These are phyloP conservation scores for Rynchops niger DNA, from an alignment of 2,113 vertebrate species.

Conservation along the genomic window DNA sequence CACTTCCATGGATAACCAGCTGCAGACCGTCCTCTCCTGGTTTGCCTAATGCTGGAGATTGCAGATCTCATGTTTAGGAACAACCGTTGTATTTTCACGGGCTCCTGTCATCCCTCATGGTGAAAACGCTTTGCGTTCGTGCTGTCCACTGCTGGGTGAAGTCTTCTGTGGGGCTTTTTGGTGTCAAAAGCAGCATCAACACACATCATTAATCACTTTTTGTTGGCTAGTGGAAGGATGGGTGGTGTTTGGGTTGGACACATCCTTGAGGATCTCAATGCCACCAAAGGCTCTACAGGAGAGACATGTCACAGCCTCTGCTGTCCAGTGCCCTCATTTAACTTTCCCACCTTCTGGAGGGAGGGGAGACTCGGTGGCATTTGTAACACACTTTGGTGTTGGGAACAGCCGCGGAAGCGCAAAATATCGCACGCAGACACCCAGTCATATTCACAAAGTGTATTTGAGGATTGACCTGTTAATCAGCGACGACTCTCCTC, in stretches of 20 bases:
- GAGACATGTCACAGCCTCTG: neutral
- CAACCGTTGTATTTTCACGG: neutral
- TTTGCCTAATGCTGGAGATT: neutral
- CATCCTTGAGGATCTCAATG: neutral
- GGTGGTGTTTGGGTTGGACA: neutral
- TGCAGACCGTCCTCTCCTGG: neutral
- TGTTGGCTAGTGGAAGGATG: neutral
- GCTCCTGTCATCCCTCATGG: neutral
- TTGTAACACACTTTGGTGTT: rapidly evolving
- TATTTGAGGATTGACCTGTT: neutral
- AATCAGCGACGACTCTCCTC: neutral
- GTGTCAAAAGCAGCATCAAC: neutral
- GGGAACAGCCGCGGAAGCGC: neutral
- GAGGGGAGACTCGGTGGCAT: neutral
- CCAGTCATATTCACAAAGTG: neutral
- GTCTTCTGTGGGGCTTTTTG: neutral
- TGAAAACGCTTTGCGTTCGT: neutral
- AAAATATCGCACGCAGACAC: neutral
- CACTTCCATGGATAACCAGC: neutral
- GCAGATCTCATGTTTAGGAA: neutral
- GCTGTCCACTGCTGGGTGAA: neutral
- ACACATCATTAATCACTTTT: neutral
- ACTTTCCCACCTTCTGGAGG: neutral
- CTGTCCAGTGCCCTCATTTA: neutral
- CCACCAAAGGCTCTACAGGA: neutral